Base-by-base conservation (phyloP, 1,140 invertebrate species). In the Achroia grisella region DNA sequence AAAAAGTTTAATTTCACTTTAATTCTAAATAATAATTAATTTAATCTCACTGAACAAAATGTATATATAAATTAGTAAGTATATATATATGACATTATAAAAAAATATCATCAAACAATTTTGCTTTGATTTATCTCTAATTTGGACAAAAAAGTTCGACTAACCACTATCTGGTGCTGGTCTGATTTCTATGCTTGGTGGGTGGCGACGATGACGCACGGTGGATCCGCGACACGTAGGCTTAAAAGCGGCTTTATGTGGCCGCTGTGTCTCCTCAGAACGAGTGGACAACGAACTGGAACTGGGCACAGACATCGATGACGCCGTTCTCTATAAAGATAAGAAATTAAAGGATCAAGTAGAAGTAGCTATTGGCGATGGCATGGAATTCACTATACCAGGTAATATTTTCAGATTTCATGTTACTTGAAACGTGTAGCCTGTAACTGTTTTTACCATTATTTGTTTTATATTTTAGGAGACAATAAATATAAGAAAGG, bases 371-470 rank as follows among this genome's bases (percentile, higher is more conserved):
- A 95, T 96, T 59, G 93, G 94, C 6, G 94, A 96, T 75, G 94
- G 94, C 34, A 94, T 96, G 92, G 94, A 96, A 82, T 94, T 96
- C 67, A 95, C 93, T 2, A 95, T 96, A 87, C 94, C 95, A 78
- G 94, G 93, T 93, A 89, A 48, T 33, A 4, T 32, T 6, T 10
- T 8, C 2, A 8, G 10, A 36, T 1, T 10, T n/a, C 10, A 15
- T 14, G 3, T 34, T 11, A 17, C n/a, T 13, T 35, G 5, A 14
- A 40, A 28, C 29, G 6, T 40, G n/a, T 12, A 30, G n/a, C n/a
- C n/a, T 8, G 9, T 40, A 4, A 34, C 33, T 30, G 27, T 3
- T 29, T 12, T 9, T 41, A 14, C 10, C 15, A 15, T 14, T 23
- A 9, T 41, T 10, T 27, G 12, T 10, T 34, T 51, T 52, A 71